Base-by-base conservation (phyloP, 2,888 invertebrate genomes). In the Drosophila fungiperda region DNA sequence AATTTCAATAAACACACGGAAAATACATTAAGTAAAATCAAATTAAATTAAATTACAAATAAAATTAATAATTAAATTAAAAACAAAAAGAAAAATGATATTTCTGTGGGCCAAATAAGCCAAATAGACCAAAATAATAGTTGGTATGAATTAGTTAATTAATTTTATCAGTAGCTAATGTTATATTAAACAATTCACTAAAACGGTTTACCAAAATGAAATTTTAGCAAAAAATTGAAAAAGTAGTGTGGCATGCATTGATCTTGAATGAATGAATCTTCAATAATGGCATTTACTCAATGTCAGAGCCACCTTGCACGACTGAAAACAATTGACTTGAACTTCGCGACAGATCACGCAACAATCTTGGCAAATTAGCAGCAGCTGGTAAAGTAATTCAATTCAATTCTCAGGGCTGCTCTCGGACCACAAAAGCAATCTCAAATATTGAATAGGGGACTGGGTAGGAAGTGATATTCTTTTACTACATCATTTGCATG, bases 261-360 rank as follows among this genome's bases (percentile, higher is more conserved):
- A 59, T 60, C 68, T 62, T 71, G 38, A 59, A 64, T 29, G 6
- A 29, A 29, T 29, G 5, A 1, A 29, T 5, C 29, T 29, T 38
- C 12, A 42, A 38, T 29, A 55, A n/a, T 26, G 12, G 8, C 54
- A 26, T n/a, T 45, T 33, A 17, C 17, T 42, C 69, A 69, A 75
- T 68, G 73, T 35, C 36, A 52, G 42, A 40, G 62, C 20, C 50
- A 71, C 55, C 49, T 73, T 73, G 42, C 17, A 26, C 60, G 12
- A 53, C 36, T 29, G 54, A 75, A 68, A 53, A 54, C 61, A 68
- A 78, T 76, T 72, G 50, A 71, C 53, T 82, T 81, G 71, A 71
- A 81, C 66, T 64, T 70, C 52, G 54, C 40, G 33, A 36, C 70
- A 68, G 74, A 69, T 70, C 74, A 59, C 65, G 63, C 66, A 71